Evolutionary conservation across 2,888 invertebrate species (phyloP), one percentile per base, ranked within the genome.

Genomic region (Icerya purchasi): DNA sequence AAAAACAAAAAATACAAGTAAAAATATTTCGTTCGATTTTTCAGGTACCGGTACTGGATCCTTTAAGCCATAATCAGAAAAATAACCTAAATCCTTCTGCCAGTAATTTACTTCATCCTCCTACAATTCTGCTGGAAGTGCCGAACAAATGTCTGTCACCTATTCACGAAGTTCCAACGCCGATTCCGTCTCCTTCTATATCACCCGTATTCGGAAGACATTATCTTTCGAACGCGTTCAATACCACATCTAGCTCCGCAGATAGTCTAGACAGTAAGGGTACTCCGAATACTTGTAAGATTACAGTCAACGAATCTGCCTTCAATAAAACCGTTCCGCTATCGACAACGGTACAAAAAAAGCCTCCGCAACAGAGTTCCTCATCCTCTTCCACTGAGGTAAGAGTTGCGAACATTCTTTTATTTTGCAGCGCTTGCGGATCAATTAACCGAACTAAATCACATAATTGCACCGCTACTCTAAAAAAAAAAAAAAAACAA

Each of bases 61-160:
- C 79, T 51, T 71, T 83, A 54, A 82, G 77, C 67, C n/a, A n/a
- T n/a, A 81, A 80, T 57, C 81, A 82, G 69, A 81, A 80, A 70
- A 64, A 60, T 51, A 59, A 75, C 76, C 22, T 71, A 74, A 55
- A 70, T 74, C 54, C 63, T n/a, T 59, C 61, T 18, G 19, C 63
- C 60, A 77, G 78, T 67, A 82, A 80, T 69, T 73, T 80, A 55
- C 74, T 82, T 51, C 82, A 84, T 69, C 36, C 36, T 36, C 83
- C 84, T 50, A 82, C 82, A 50, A 85, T 86, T 65, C 76, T 84
- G 25, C 75, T 86, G 59, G 86, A 86, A 75, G 82, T 84, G 66
- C 84, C 86, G 67, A 83, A 80, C 69, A 83, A 83, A 72, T 86
- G 85, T 74, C 77, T 86, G 64, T 85, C 85, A 57, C 86, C 86